phyloP scores from a whole-genome alignment of 2,888 invertebrate species.

The Taenaris catops region DNA sequence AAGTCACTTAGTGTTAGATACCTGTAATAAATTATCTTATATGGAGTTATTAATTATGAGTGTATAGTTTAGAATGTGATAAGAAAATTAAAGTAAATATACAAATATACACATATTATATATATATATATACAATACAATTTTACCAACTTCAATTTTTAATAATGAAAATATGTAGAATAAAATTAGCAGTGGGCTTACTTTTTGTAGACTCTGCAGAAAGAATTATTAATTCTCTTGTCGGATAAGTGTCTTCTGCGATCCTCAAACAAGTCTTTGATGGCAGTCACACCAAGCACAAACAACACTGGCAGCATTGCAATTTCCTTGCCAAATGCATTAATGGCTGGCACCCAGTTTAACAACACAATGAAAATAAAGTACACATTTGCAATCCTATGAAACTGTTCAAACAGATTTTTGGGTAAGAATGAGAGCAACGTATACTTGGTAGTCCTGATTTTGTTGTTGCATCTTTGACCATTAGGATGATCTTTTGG shows the following conservation, averaged over 20 bases:
- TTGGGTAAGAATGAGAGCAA: constrained; percentile 96
- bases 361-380: constrained; percentile 97
- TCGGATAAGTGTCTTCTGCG: constrained; percentile 93
- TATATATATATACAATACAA: too few species aligned
- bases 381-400: constrained; percentile 98
- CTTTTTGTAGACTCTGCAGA: constrained; percentile 95
- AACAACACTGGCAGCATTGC: constrained; percentile 97
- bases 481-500: constrained; percentile 91
- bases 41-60: too few species aligned
- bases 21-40: too few species aligned
- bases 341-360: constrained; percentile 97
- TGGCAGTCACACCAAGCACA: constrained; percentile 95
- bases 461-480: constrained; percentile 89
- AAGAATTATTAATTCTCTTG: constrained; percentile 95
- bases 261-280: constrained; percentile 97
- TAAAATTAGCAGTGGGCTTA: too few species aligned
- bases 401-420: constrained; percentile 98
- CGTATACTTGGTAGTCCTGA: constrained; percentile 97
- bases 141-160: too few species aligned
- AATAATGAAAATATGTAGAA: too few species aligned
- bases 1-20: too few species aligned
- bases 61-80: too few species aligned
- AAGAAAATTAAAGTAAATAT: too few species aligned
- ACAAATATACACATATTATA: too few species aligned
- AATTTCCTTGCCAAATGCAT: constrained; percentile 97